Conservation (phyloP, 2,888 invertebrate genomes). For the Drosophila buzzatii region DNA sequence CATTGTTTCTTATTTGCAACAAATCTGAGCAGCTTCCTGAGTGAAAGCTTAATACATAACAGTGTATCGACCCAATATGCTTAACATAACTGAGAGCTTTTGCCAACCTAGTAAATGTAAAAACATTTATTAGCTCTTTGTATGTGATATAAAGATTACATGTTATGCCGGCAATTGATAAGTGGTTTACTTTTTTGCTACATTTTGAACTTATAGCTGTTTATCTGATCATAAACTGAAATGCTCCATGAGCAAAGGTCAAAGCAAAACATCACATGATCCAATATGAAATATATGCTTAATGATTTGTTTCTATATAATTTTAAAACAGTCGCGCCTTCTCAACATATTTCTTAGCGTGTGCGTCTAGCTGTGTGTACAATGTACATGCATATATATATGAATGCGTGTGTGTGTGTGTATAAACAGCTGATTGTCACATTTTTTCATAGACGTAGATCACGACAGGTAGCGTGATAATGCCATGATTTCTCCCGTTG, state of each 20-base stretch:
- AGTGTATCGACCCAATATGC: not conserved
- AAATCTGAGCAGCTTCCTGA: not conserved
- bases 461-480: conserved; percentile 62
- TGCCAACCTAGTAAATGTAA: not conserved
- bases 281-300: conserved; percentile 22
- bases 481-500: conserved; percentile 48
- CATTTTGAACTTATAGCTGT: conserved; percentile 29
- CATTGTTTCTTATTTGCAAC: not conserved
- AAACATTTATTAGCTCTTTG: not conserved
- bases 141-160: not conserved
- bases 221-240: conserved; percentile 64
- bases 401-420: not conserved
- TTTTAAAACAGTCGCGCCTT: conserved; percentile 54
- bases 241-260: conserved; percentile 62
- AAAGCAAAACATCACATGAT: conserved; percentile 68
- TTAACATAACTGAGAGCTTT: not conserved
- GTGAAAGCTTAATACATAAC: not conserved
- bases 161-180: not conserved
- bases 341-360: not conserved
- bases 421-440: conserved; percentile 64
- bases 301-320: conserved; percentile 6
- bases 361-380: not conserved
- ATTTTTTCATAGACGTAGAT: conserved; percentile 16
- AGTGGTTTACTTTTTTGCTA: not conserved
- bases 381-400: not conserved